Base-by-base conservation (phyloP, 1,140 invertebrate genomes). In the Oppia nitens region DNA sequence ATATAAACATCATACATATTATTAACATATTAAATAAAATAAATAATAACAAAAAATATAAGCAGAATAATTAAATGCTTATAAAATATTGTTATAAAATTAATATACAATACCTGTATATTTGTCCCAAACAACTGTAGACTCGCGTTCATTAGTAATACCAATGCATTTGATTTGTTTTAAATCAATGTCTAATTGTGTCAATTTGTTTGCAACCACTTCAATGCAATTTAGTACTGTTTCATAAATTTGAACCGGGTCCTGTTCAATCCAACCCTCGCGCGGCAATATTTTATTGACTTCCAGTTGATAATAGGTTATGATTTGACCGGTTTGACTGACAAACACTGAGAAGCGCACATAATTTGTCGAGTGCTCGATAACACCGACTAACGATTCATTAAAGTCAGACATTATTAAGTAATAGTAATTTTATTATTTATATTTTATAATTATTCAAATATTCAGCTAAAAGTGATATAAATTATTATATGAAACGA, bases 181-280 rank as follows among this genome's bases (percentile, higher is more conserved):
- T 65, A 80, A 77, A 66, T 79, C 77, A 55, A 85, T 78, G 23
- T 81, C 81, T 3, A 83, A 64, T 12, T 72, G 70, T 51, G 77
- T 69, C 47, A 85, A 65, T 63, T 81, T 76, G 51, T 76, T 74
- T 1, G 80, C 73, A 11, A 81, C 79, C 62, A 79, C 76, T 60
- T 82, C 77, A 11, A 93, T 85, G 67, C 87, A 92, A 66, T 81
- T 79, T 47, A 79, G 74, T 12, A 92, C 83, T 9, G 87, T 82
- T 17, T 81, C 74, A 23, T 94, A 73, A 63, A 97, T 75, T 67
- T 88, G 83, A 57, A 79, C 73, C 0, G 93, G 88, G 70, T 97
- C 86, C 69, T 95, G 88, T 71, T 98, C 95, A 4, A 87, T 84
- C 92, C 93, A 98, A 66, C 78, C 90, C 74, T 93, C 88, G 62